Base-by-base conservation (phyloP, 2,797 vertebrate species). In the Dermochelys coriacea region DNA sequence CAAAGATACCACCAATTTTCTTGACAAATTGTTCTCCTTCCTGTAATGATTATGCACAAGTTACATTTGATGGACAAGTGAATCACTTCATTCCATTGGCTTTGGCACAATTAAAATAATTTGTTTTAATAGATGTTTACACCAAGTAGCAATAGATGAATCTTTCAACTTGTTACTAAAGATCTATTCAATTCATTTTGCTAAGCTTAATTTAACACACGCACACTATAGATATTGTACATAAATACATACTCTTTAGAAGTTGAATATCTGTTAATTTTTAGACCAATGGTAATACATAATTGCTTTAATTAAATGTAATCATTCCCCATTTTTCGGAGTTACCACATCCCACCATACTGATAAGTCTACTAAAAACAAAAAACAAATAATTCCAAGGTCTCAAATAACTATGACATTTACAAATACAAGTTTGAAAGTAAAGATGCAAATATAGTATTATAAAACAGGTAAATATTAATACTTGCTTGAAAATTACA, bases 1-100 rank as follows among this genome's bases (percentile, higher is more conserved):
- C 99, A 97, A 99, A 99, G 90, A 99, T 95, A 49, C 98, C 99
- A 31, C 99, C 99, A 1, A 99, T 98, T 98, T 99, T 99, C 98
- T 99, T 99, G 57, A 99, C 99, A 82, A 98, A 98, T 2, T 98
- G 90, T 77, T 99, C 99, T 77, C 99, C 99, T 91, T 99, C 99
- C 99, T 99, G 98, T 88, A 98, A 97, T 6, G 34, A 95, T 4
- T 86, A 90, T 57, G 31, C n/a, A 89, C 45, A 31, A 86, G 57
- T 92, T 49, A 79, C 45, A 79, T 0, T 0, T 27, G 80, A 92
- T 1, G 0, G 51, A 8, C 34, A 90, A 94, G 79, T 83, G 25
- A 87, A 5, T 59, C 0, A 85, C 85, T 85, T 88, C 71, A 64
- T 82, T 81, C 11, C 85, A 84, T 29, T 21, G 6, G 12, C 16